phyloP scores from a whole-genome alignment of 2,888 invertebrate genomes.

The Formica aserva region DNA sequence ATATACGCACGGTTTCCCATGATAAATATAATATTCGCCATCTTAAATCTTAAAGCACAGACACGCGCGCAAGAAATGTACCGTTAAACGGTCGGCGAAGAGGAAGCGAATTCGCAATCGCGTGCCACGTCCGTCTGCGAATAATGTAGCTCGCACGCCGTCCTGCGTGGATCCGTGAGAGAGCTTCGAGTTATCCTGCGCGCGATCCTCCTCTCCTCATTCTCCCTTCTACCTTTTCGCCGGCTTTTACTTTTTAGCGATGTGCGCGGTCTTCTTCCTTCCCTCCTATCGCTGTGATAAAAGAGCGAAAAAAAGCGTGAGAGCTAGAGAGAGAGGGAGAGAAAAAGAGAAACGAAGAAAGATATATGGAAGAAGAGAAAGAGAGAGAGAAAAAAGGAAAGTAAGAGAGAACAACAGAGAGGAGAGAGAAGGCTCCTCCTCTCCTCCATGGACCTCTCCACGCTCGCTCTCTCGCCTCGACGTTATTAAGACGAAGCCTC shows the following conservation, averaged over 20 bases:
- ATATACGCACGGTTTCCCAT: not conserved
- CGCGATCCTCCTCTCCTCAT: conserved; percentile 42
- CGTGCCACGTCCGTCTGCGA: conserved; percentile 42
- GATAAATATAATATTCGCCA: conserved; percentile 28
- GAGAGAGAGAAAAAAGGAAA: conserved; percentile 21
- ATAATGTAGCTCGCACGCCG: conserved; percentile 45
- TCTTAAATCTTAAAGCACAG: conserved; percentile 34
- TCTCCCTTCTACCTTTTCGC: conserved; percentile 34
- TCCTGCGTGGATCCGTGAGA: conserved; percentile 41
- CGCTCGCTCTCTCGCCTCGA: conserved; percentile 80
- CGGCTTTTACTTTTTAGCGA: conserved; percentile 57
- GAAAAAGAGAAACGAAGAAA: conserved; percentile 43
- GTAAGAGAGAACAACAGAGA: conserved; percentile 39
- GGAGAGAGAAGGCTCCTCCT: conserved; percentile 58
- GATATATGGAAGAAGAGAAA: conserved; percentile 23
- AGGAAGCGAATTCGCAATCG: conserved; percentile 51
- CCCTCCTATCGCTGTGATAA: conserved; percentile 7
- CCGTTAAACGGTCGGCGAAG: conserved; percentile 43
- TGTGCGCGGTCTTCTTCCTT: conserved; percentile 40
- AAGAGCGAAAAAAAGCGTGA: conserved; percentile 38
- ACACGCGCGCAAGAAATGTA: conserved; percentile 43
- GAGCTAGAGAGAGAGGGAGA: conserved; percentile 17
- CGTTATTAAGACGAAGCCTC: conserved; percentile 84
- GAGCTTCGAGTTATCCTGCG: conserved; percentile 26
- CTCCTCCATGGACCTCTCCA: conserved; percentile 75